These are phyloP conservation scores for Gallinago solitaria DNA, from an alignment of 2,797 vertebrate species.

Conservation along the genomic window DNA sequence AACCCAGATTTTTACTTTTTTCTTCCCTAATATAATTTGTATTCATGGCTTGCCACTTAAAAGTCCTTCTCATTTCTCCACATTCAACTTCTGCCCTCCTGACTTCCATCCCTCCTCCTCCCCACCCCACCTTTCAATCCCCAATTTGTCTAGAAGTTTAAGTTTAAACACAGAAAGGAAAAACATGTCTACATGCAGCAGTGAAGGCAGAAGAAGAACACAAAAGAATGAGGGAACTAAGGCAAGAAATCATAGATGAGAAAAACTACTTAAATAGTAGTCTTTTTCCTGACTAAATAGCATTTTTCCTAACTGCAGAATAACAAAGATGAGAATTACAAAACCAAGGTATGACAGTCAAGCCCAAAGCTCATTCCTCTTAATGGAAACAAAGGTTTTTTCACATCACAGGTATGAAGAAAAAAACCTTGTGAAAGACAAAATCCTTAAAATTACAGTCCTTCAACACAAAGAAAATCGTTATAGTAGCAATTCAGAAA, in stretches of 20 bases:
- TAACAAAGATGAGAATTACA: not conserved
- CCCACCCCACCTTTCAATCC: no score
- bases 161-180: not conserved
- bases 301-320: not conserved
- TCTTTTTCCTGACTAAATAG: not conserved
- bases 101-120: no score
- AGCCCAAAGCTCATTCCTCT: not conserved
- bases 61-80: not conserved
- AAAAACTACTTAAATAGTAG: not conserved
- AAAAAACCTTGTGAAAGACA: not conserved
- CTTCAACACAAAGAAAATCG: not conserved
- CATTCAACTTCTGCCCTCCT: not conserved
- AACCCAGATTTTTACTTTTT: not conserved
- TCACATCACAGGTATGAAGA: not conserved
- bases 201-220: not conserved
- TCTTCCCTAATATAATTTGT: not conserved
- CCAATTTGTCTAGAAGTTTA: not conserved
- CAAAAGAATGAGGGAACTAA: not conserved
- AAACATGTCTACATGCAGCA: not conserved
- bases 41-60: not conserved
- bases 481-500: not conserved
- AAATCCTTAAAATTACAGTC: not conserved
- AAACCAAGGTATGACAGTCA: not conserved
- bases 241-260: not conserved
- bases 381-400: not conserved